Evolutionary conservation across 1,140 invertebrate genomes (phyloP), one percentile per base, ranked within the genome.

Genomic region (Antheraea mylitta): DNA sequence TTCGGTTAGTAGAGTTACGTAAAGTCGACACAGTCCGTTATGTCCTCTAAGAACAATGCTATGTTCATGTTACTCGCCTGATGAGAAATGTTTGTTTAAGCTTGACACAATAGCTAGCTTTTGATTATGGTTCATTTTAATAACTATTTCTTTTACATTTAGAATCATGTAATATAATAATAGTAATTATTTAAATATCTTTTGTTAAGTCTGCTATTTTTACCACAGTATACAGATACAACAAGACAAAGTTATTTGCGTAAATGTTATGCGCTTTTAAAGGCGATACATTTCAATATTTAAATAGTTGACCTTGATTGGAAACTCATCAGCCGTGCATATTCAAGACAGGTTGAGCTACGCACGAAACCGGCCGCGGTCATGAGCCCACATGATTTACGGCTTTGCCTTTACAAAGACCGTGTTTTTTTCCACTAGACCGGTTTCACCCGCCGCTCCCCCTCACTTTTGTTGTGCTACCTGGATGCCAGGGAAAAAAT

Each of bases 71-170:
- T 83, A 89, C 83, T 84, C 83, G 81, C 77, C 81, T 90, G 88
- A 89, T 89, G 88, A 87, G 86, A 90, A 91, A 86, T 90, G 88
- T 91, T 91, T 91, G 89, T 92, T 90, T 89, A 81, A 85, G 71
- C 75, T 78, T 81, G 73, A 82, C 79, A 90, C 87, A 90, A 90
- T 89, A 79, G 83, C 74, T 80, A 75, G 18, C 59, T 9, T 75
- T 86, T n/a, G 75, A 81, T 87, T 80, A 85, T 86, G 79, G 74
- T 77, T 77, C 75, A 82, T 81, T 85, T 87, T 75, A 78, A 76
- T 68, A 78, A 77, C 78, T 58, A 18, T 30, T 45, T n/a, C 63
- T 64, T 53, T 16, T 53, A 53, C 7, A 53, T 0, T 13, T 53
- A 53, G 2, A 53, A 11, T 53, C 7, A 42, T 42, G 11, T 42